Conservation (phyloP, 2,113 vertebrate genomes). For the Pseudorectes ferrugineus region DNA sequence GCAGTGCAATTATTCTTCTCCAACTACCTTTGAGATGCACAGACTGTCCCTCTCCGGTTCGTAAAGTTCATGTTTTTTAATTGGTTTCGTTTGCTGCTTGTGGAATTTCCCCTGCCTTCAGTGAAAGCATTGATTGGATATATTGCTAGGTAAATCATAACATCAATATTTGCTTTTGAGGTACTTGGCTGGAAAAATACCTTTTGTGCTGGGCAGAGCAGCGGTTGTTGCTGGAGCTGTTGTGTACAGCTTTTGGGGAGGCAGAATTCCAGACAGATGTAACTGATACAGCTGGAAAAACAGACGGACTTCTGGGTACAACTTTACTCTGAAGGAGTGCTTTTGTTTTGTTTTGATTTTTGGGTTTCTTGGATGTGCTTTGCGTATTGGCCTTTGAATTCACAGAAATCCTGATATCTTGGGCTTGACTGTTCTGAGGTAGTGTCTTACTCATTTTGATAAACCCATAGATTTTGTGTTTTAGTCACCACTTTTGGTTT, state of each 20-base stretch:
- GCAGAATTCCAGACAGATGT: conserved; percentile 21
- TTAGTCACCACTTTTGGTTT: neutral
- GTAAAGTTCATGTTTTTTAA: neutral
- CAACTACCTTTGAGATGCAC: neutral
- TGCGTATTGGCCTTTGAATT: neutral
- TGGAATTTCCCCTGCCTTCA: neutral
- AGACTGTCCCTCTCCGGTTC: neutral
- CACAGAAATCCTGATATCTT: neutral
- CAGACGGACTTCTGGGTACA: neutral
- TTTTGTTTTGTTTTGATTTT: neutral
- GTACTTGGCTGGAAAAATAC: neutral
- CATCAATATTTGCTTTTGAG: neutral
- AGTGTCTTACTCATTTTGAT: neutral
- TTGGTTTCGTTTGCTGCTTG: neutral
- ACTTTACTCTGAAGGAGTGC: neutral
- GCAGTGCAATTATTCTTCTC: neutral
- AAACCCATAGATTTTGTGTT: neutral
- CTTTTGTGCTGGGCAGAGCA: neutral
- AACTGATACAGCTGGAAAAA: conserved; percentile 32
- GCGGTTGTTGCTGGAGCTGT: neutral
- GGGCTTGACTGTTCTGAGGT: neutral
- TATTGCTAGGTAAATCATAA: neutral
- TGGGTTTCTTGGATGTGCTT: neutral
- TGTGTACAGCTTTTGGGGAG: neutral
- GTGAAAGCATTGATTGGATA: neutral